A percentile compares a stretch with the other conserved stretches of the same genome.
Evolutionary conservation across 2,113 vertebrate species (phyloP).

Genomic region (Anoura caudifer): DNA sequence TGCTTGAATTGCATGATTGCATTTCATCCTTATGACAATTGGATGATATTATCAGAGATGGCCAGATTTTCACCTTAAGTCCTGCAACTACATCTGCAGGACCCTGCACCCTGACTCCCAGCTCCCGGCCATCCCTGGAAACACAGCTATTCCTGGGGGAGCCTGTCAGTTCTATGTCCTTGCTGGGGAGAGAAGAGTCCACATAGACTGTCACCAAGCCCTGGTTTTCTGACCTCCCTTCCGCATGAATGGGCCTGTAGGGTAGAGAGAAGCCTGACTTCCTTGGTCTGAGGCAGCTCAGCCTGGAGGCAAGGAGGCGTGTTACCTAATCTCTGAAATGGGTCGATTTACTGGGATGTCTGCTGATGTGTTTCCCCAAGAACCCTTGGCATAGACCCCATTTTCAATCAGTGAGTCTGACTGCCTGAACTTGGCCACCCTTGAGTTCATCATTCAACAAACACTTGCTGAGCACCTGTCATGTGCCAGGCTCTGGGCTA

Average conservation of each 20-base stretch:
- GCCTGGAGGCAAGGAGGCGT: background rate
- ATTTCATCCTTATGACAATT: background rate
- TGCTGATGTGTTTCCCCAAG: background rate
- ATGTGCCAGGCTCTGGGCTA: background rate
- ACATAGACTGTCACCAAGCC: background rate
- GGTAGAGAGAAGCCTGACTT: background rate
- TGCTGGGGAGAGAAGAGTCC: background rate
- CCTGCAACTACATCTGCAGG: background rate
- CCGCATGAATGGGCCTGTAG: background rate
- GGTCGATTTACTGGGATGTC: background rate
- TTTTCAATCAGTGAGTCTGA: background rate
- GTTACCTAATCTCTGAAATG: background rate
- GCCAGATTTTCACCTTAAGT: background rate
- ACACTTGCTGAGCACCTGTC: background rate
- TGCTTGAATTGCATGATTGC: background rate
- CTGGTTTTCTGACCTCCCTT: background rate
- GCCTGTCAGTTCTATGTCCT: background rate
- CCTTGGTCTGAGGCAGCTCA: background rate
- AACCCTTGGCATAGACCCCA: background rate
- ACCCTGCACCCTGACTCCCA: background rate
- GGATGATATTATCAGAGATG: background rate
- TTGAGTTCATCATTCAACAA: background rate
- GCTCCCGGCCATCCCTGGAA: background rate
- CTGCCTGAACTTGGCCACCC: background rate
- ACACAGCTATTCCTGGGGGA: background rate